Percentiles rank a stretch among this genome's conserved stretches.
phyloP scores from a whole-genome alignment of 2,888 invertebrate genomes.

The Strigamia maritima region DNA sequence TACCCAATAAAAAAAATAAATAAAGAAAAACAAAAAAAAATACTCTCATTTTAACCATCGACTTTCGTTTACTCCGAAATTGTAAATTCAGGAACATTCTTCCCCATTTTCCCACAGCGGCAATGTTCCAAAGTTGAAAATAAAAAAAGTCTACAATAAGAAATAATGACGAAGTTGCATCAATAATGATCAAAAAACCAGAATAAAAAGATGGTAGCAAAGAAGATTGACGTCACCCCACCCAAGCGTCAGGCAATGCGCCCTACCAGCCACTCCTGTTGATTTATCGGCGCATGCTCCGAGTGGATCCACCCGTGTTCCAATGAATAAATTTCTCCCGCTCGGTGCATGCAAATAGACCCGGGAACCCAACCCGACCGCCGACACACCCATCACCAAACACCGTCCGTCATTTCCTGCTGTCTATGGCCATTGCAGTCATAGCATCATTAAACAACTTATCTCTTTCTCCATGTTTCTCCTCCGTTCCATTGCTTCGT shows the following conservation, averaged over 20 bases:
- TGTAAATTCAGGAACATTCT: neutral
- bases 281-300: conserved; percentile 22
- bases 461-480: neutral
- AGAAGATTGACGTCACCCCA: conserved; percentile 1
- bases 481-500: neutral
- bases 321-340: conserved; percentile 24
- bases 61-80: neutral
- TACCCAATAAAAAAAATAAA: neutral
- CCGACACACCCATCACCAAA: conserved; percentile 27
- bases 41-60: neutral
- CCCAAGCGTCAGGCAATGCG: neutral
- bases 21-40: neutral
- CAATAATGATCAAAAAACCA: conserved; percentile 1
- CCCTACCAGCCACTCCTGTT: conserved; percentile 15
- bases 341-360: conserved; percentile 17
- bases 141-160: neutral
- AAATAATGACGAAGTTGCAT: neutral
- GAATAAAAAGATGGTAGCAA: neutral
- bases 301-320: conserved; percentile 29
- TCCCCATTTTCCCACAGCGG: neutral
- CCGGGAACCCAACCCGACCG: conserved; percentile 1
- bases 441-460: neutral
- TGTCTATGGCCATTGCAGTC: neutral
- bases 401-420: conserved; percentile 17
- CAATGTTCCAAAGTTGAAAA: neutral